Percentiles rank a stretch among this genome's conserved stretches.
Conservation (phyloP, 1,140 invertebrate species). For the Euura lappo region DNA sequence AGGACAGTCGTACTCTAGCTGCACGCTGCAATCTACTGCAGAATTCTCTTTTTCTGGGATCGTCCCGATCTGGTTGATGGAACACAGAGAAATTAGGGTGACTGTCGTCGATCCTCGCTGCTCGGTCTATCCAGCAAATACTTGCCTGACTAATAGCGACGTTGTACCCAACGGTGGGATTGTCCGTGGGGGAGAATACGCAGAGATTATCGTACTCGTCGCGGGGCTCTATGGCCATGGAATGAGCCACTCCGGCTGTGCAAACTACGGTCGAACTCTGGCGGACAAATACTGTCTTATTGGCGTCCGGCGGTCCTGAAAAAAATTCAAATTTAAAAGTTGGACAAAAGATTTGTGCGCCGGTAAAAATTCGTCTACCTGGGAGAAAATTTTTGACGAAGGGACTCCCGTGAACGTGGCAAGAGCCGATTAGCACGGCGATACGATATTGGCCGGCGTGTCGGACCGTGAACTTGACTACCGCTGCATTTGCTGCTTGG, state of each 20-base stretch:
- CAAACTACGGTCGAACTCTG: slow-evolving; percentile 88
- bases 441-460: slow-evolving; percentile 89
- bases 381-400: slow-evolving; percentile 71
- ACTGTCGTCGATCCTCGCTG: background rate
- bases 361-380: slow-evolving; percentile 52
- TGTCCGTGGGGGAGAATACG: slow-evolving; percentile 66
- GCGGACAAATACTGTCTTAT: slow-evolving; percentile 83
- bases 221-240: slow-evolving; percentile 84
- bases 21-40: slow-evolving; percentile 65
- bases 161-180: slow-evolving; percentile 68
- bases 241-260: slow-evolving; percentile 76
- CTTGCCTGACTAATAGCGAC: slow-evolving; percentile 55
- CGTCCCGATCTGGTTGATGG: slow-evolving; percentile 56
- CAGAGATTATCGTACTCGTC: slow-evolving; percentile 91
- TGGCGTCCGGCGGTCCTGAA: slow-evolving; percentile 80
- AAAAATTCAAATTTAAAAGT: slow-evolving; percentile 49
- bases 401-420: slow-evolving; percentile 71
- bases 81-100: slow-evolving; percentile 18
- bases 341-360: slow-evolving; percentile 12
- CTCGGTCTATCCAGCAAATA: background rate
- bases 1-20: slow-evolving; percentile 69
- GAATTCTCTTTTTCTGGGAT: slow-evolving; percentile 49
- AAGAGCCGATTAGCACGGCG: slow-evolving; percentile 78
- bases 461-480: slow-evolving; percentile 90
- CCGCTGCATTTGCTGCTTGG: slow-evolving; percentile 80